Evolutionary conservation across 2,797 vertebrate genomes (phyloP).

Genomic region (Protosalanx chinensis): DNA sequence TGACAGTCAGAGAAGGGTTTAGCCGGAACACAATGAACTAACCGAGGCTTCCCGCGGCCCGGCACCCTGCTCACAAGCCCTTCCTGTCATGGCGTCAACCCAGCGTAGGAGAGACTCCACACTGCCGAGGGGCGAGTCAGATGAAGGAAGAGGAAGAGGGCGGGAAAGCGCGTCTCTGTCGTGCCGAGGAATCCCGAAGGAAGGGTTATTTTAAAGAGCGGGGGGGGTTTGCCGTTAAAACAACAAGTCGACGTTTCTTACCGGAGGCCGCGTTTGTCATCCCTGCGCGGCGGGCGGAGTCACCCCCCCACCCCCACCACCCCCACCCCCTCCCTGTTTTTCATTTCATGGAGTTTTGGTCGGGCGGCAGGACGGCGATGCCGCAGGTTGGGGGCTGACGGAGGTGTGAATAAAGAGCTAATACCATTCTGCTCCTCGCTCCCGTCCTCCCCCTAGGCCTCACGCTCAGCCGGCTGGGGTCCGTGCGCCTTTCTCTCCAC

Average conservation of each 20-base stretch:
- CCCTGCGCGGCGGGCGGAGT: no score
- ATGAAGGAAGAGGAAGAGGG: no score
- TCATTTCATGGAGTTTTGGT: conserved; percentile 37
- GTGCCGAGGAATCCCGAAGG: conserved; percentile 9
- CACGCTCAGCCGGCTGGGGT: conserved; percentile 32
- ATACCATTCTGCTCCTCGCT: not conserved
- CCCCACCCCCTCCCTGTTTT: conserved; percentile 24
- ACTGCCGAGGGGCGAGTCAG: conserved; percentile 5
- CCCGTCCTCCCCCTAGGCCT: conserved; percentile 37
- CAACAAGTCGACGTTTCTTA: no score
- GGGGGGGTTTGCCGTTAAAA: no score
- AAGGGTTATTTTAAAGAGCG: no score
- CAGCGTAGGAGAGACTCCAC: conserved; percentile 12
- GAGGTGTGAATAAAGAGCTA: not conserved
- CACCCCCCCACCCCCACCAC: no score
- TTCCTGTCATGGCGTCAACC: not conserved
- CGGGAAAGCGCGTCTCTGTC: conserved; percentile 8
- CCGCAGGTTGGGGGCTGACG: not conserved
- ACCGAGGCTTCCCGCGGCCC: no score
- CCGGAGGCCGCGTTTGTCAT: no score
- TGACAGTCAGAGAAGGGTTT: conserved; percentile 22
- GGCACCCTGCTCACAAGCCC: no score
- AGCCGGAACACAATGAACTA: no score
- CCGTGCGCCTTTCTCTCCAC: conserved; percentile 40
- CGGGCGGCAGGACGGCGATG: conserved; percentile 35